phyloP scores from a whole-genome alignment of 2,888 invertebrate species.

The Nebria brevicollis region DNA sequence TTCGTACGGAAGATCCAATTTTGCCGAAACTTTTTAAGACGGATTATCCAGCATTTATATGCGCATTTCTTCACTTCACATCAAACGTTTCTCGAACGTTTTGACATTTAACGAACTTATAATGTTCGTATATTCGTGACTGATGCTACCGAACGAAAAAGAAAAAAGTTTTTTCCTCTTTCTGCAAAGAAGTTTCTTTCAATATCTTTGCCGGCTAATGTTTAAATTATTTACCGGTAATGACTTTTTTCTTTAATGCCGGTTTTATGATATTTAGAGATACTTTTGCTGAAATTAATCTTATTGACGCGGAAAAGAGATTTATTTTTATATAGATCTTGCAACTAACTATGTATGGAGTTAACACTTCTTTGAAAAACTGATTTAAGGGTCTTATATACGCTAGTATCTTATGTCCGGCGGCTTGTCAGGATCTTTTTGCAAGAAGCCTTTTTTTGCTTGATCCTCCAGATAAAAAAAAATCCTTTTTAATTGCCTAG shows the following conservation, averaged over 20 bases:
- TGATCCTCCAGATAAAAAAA: too few relatives aligned
- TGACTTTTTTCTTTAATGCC: background rate
- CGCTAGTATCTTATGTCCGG: too few relatives aligned
- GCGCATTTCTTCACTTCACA: background rate
- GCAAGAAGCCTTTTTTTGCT: too few relatives aligned
- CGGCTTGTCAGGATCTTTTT: too few relatives aligned
- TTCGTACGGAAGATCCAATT: constrained; percentile 4
- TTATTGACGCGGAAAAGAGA: background rate
- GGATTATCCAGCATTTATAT: constrained; percentile 15
- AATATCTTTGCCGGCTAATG: background rate
- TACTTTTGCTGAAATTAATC: background rate
- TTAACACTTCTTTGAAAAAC: too few relatives aligned
- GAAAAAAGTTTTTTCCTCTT: background rate
- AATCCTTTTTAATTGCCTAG: too few relatives aligned
- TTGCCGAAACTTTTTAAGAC: background rate
- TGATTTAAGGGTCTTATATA: too few relatives aligned
- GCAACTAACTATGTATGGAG: too few relatives aligned
- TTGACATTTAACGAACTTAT: constrained; percentile 18
- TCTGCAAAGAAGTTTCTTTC: background rate
- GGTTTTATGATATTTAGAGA: background rate
- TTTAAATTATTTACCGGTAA: background rate
- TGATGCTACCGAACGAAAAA: background rate
- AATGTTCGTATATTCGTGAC: background rate
- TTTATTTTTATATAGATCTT: background rate
- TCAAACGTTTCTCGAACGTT: constrained; percentile 9